Base-by-base conservation (phyloP, 1,140 invertebrate species). In the Cataglyphis hispanica region DNA sequence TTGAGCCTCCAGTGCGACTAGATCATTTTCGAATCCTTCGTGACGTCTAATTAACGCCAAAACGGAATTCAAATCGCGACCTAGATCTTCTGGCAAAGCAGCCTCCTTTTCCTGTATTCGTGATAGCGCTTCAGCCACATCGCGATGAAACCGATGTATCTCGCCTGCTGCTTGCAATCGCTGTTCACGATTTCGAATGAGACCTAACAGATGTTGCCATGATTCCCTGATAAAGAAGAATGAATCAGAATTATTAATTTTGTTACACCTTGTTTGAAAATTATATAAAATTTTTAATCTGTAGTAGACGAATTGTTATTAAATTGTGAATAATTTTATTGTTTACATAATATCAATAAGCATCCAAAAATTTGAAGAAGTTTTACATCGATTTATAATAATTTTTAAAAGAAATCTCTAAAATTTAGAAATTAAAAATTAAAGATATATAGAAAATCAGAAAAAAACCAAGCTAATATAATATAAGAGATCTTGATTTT, bases 71-170 rank as follows among this genome's bases (percentile, higher is more conserved):
- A 98, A 95, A 95, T 99, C 98, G 61, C 98, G 95, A 6, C 98
- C 98, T 5, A 98, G 94, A 92, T 98, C 98, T 13, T 98, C 97
- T 8, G 98, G 97, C 46, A 99, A 96, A 5, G 97, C 97, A 3
- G 97, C 97, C 87, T 97, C 97, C 93, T 99, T 99, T 91, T 98
- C 98, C 89, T 98, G 97, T 46, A 99, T 99, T 37, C 98, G 96
- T 13, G 98, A 98, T 1, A 99, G 94, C 6, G 99, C 98, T 92
- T 99, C 99, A 8, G 98, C 98, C 0, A 99, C 98, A 94, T 99
- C 99, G 31, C 98, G 96, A 95, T 99, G 99, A 96, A 99, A 99
- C 56, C 98, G 96, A 94, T 99, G 99, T 86, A 99, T 99, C 95
- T 99, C 98, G 25, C 98, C 98, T 7, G 99, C 99, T 0, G 98